Evolutionary conservation across 2,797 vertebrate species (phyloP).

Genomic region (Trichosurus vulpecula): DNA sequence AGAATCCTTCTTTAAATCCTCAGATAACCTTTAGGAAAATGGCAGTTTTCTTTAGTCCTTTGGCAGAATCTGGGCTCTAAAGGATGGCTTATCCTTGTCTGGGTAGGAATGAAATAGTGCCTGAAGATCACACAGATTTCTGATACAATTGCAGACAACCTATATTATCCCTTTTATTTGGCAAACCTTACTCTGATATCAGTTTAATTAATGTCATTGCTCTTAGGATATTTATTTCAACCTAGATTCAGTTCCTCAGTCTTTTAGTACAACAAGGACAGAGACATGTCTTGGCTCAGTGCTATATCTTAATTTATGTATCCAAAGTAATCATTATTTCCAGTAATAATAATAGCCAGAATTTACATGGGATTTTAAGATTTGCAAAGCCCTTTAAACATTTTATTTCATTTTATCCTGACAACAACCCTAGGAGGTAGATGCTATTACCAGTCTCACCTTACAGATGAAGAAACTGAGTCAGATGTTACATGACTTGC

Average conservation of each 20-base stretch:
- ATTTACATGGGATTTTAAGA: not conserved
- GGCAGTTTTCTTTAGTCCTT: not conserved
- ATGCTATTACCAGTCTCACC: not conserved
- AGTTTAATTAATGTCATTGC: not conserved
- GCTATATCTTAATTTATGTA: not conserved
- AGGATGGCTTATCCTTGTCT: not conserved
- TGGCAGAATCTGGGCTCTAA: not conserved
- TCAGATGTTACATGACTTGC: not conserved
- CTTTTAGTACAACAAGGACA: not conserved
- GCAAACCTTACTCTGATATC: not conserved
- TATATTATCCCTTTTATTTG: not conserved
- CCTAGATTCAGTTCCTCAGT: not conserved
- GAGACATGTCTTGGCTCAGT: not conserved
- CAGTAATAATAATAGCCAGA: not conserved
- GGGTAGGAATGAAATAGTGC: not conserved
- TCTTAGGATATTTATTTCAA: not conserved
- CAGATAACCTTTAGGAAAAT: not conserved
- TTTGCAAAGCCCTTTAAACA: not conserved
- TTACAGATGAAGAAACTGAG: not conserved
- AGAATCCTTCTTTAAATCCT: not conserved
- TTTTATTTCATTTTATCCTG: not conserved
- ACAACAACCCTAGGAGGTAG: not conserved
- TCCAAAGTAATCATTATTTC: not conserved
- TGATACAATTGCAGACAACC: not conserved
- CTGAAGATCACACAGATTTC: not conserved